These are phyloP conservation scores for Epizoanthus rinbou DNA, from an alignment of 92 coral and sea anemone species.

Conservation along the genomic window DNA sequence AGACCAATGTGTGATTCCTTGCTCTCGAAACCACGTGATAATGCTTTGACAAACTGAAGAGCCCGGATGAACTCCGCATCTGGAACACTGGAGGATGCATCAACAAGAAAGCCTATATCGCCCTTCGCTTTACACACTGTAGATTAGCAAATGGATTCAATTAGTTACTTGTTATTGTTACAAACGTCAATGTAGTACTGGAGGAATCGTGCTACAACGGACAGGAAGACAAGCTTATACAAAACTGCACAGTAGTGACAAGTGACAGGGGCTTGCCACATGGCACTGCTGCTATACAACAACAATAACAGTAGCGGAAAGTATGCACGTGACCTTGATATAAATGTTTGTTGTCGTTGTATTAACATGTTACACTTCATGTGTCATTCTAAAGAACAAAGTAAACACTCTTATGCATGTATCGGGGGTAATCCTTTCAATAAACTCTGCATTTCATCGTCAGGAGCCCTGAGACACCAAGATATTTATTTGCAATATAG, in stretches of 20 bases:
- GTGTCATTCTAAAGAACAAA: too few species aligned
- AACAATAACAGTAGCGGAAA: too few species aligned
- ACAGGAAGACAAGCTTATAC: background rate
- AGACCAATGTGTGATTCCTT: slow-evolving; percentile 65
- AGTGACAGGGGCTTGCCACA: background rate
- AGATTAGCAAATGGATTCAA: background rate
- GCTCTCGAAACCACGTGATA: slow-evolving; percentile 83
- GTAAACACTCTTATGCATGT: too few species aligned
- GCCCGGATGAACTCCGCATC: slow-evolving; percentile 78
- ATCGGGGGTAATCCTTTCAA: too few species aligned
- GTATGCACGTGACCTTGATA: too few species aligned
- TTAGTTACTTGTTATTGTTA: background rate
- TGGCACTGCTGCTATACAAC: too few species aligned
- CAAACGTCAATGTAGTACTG: background rate
- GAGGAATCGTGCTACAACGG: background rate
- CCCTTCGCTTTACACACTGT: slow-evolving; percentile 85
- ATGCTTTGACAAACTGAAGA: slow-evolving; percentile 77
- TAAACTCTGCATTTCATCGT: too few species aligned
- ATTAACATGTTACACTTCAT: too few species aligned
- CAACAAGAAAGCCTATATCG: slow-evolving; percentile 87
- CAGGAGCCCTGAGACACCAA: too few species aligned
- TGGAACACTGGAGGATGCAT: slow-evolving; percentile 84
- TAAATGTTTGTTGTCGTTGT: too few species aligned
- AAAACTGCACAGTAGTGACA: background rate
- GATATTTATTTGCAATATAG: too few species aligned